These are phyloP conservation scores for Apantesis nais DNA, from an alignment of 2,888 invertebrate genomes.

Conservation along the genomic window DNA sequence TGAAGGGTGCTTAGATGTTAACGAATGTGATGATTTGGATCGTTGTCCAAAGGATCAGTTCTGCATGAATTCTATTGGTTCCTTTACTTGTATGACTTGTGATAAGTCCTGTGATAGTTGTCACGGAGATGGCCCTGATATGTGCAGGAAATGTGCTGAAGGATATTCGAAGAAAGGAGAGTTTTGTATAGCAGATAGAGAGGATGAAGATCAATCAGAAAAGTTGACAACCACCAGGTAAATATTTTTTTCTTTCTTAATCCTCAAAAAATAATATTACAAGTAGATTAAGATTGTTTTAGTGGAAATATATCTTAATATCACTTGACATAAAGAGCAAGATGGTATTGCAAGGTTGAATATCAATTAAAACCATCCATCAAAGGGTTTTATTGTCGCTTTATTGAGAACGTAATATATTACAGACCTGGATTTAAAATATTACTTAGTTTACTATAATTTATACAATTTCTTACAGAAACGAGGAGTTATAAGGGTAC, in stretches of 20 bases:
- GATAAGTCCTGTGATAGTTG: conserved; percentile 94
- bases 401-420: too few relatives aligned
- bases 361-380: neutral
- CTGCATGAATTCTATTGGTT: conserved; percentile 95
- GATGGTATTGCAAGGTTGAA: too few relatives aligned
- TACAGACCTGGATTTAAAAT: too few relatives aligned
- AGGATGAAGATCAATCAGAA: conserved; percentile 68
- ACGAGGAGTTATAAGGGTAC: conserved; percentile 69
- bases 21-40: conserved; percentile 90
- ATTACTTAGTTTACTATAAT: conserved; percentile 30
- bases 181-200: conserved; percentile 89
- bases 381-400: too few relatives aligned
- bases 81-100: conserved; percentile 92
- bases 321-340: too few relatives aligned
- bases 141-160: conserved; percentile 92
- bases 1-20: conserved; percentile 92
- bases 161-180: conserved; percentile 90
- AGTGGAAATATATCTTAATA: too few relatives aligned
- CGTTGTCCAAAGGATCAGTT: conserved; percentile 89
- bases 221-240: conserved; percentile 72
- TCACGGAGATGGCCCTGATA: conserved; percentile 95
- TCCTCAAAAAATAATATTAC: neutral
- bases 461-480: conserved; percentile 70
- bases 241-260: conserved; percentile 16
- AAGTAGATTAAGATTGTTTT: neutral